Evolutionary conservation across 2,888 invertebrate genomes (phyloP).

Genomic region (Rambutsinella grinnellia): DNA sequence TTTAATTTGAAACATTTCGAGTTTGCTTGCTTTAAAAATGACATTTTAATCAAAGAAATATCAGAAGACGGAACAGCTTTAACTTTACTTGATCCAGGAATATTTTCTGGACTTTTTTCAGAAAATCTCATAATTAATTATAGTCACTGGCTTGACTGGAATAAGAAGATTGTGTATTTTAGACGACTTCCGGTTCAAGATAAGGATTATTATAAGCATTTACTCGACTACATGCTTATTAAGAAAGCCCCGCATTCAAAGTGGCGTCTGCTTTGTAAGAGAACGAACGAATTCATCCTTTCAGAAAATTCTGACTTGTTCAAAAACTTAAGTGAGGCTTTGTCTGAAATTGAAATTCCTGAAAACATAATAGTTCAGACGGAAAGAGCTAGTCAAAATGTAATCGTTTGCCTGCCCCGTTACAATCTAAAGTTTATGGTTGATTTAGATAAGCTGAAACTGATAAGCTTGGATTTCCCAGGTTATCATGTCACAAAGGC

Average conservation of each 20-base stretch:
- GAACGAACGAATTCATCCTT: constrained; percentile 5
- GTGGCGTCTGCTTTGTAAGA: constrained; percentile 8
- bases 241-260: constrained; percentile 1
- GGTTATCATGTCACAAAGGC: constrained; percentile 22
- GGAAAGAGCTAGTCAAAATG: not conserved
- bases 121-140: constrained; percentile 18
- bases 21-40: constrained; percentile 10
- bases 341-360: constrained; percentile 23
- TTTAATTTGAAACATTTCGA: constrained; percentile 31
- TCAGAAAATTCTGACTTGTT: constrained; percentile 26
- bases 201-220: not conserved
- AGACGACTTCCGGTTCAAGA: constrained; percentile 3
- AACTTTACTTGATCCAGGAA: constrained; percentile 9
- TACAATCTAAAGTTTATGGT: constrained; percentile 16
- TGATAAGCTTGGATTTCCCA: constrained; percentile 14
- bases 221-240: constrained; percentile 10
- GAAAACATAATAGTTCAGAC: constrained; percentile 16
- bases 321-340: not conserved
- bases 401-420: constrained; percentile 18
- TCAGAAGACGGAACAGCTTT: not conserved
- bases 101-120: constrained; percentile 8
- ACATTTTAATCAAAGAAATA: constrained; percentile 15
- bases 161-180: constrained; percentile 6
- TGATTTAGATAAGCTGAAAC: not conserved
- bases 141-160: constrained; percentile 34